Conservation (phyloP, 2,113 vertebrate genomes). For the Eulacestoma nigropectus region DNA sequence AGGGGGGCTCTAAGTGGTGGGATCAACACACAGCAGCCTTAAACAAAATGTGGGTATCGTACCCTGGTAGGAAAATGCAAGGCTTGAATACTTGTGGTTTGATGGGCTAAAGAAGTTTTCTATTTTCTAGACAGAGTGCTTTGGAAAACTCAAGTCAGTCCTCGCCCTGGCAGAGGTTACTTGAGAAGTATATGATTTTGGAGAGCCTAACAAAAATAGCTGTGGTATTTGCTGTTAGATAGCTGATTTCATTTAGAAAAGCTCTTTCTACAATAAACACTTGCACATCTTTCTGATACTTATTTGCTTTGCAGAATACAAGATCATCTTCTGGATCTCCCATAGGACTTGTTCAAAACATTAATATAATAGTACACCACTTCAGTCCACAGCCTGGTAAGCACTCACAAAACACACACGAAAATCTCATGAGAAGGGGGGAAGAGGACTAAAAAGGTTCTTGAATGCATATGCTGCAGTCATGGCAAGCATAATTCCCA, state of each 20-base stretch:
- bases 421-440: neutral
- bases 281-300: neutral
- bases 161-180: neutral
- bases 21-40: neutral
- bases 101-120: neutral
- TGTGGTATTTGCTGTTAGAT: neutral
- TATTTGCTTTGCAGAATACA: neutral
- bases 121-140: neutral
- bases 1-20: neutral
- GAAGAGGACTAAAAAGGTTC: neutral
- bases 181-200: neutral
- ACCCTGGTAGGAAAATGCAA: neutral
- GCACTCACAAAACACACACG: neutral
- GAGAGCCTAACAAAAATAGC: neutral
- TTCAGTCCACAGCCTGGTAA: neutral
- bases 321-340: neutral
- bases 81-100: neutral
- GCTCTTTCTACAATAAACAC: neutral
- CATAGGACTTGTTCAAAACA: neutral
- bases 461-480: neutral
- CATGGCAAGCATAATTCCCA: neutral
- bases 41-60: neutral
- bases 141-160: neutral
- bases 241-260: neutral
- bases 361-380: neutral